These are phyloP conservation scores for Vicugna pacos DNA, from an alignment of 2,113 vertebrate species.

Conservation along the genomic window DNA sequence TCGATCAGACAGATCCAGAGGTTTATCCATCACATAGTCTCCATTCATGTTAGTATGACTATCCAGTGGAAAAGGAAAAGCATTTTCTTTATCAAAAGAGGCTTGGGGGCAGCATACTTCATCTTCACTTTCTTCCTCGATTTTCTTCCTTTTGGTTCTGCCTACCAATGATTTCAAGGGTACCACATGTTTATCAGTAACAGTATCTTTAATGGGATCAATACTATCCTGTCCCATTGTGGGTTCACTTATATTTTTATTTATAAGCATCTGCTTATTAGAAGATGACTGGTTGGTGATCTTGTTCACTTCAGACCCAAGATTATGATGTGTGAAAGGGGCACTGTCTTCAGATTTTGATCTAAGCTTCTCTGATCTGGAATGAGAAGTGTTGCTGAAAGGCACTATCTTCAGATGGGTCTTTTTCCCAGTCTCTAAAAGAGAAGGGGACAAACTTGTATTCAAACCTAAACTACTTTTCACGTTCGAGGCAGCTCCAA, in stretches of 20 bases:
- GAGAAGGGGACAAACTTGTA: constrained; percentile 85
- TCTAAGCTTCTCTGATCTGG: constrained; percentile 84
- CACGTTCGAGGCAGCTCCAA: constrained; percentile 84
- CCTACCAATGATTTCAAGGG: constrained; percentile 79
- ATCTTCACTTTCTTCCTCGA: constrained; percentile 83
- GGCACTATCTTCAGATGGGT: constrained; percentile 79
- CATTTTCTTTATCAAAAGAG: constrained; percentile 88
- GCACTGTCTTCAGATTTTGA: constrained; percentile 87
- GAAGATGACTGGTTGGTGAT: constrained; percentile 82
- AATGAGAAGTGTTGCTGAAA: constrained; percentile 80
- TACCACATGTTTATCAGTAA: constrained; percentile 53
- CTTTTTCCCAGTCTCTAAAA: constrained; percentile 85
- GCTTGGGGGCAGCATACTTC: constrained; percentile 80
- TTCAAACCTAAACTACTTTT: constrained; percentile 83
- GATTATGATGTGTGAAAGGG: constrained; percentile 81
- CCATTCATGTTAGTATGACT: constrained; percentile 73
- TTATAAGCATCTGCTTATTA: constrained; percentile 82
- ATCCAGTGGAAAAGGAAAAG: constrained; percentile 72
- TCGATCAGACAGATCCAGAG: constrained; percentile 89
- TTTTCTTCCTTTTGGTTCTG: constrained; percentile 87
- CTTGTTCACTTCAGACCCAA: constrained; percentile 77
- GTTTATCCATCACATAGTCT: constrained; percentile 85
- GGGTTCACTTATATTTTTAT: constrained; percentile 79
- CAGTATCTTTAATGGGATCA: constrained; percentile 69
- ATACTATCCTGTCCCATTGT: constrained; percentile 59